Percentiles rank a stretch among this genome's conserved stretches.
phyloP scores from a whole-genome alignment of 92 coral and sea anemone species.

The Siderastrea radians region DNA sequence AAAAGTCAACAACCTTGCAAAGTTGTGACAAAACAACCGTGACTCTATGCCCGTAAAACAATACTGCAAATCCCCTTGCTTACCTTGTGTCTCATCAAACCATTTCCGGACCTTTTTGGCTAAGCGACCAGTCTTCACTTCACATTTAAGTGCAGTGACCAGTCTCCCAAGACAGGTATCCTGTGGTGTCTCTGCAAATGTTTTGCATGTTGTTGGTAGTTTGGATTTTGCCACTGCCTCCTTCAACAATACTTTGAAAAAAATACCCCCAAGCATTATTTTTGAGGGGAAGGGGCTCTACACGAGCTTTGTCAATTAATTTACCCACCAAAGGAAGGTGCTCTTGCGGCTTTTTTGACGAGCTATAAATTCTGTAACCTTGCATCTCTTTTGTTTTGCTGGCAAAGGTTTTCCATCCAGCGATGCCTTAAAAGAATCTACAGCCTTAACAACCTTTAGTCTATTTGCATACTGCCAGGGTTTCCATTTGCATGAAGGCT shows the following conservation, averaged over 20 bases:
- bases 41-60: constrained; percentile 74
- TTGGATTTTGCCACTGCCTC: constrained; percentile 51
- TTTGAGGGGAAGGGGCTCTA: constrained; percentile 48
- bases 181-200: constrained; percentile 58
- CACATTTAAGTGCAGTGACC: constrained; percentile 62
- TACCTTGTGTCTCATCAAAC: constrained; percentile 71
- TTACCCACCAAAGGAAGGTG: constrained; percentile 35
- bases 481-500: constrained; percentile 45
- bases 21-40: constrained; percentile 66
- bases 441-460: constrained; percentile 21
- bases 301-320: constrained; percentile 48
- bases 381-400: not conserved
- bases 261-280: constrained; percentile 57
- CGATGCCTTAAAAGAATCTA: constrained; percentile 44
- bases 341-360: too few species aligned
- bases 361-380: not conserved
- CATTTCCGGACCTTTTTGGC: constrained; percentile 35
- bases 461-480: constrained; percentile 44
- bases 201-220: constrained; percentile 45
- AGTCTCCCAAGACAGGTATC: constrained; percentile 45
- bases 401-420: constrained; percentile 31
- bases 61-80: constrained; percentile 59
- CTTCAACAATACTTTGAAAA: constrained; percentile 42
- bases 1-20: constrained; percentile 53
- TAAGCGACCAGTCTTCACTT: constrained; percentile 38